Evolutionary conservation across 2,797 vertebrate genomes (phyloP).

Genomic region (Chromis chromis): DNA sequence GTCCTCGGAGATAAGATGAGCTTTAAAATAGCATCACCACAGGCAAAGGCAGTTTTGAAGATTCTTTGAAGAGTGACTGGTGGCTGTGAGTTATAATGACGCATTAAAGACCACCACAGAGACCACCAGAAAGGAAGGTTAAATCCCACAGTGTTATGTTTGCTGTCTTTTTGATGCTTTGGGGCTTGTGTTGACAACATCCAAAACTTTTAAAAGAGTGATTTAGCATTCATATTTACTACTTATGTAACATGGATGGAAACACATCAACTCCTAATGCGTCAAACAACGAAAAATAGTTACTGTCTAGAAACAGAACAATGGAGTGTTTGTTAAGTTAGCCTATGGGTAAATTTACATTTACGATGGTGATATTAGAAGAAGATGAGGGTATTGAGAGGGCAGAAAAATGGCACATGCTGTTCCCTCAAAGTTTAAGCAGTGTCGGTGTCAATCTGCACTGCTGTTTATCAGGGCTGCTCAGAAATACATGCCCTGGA

Average conservation of each 20-base stretch:
- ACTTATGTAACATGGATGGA: neutral
- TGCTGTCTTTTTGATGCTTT: neutral
- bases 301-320: no score
- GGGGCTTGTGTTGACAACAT: conserved; percentile 14
- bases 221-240: neutral
- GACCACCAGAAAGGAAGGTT: conserved; percentile 20
- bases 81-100: conserved; percentile 54
- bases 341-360: no score
- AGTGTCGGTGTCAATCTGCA: no score
- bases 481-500: no score
- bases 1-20: conserved; percentile 46
- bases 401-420: no score
- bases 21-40: conserved; percentile 57
- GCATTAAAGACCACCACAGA: conserved; percentile 44
- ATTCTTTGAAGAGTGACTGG: conserved; percentile 57
- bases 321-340: no score
- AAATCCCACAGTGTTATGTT: conserved; percentile 35
- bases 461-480: no score
- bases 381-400: no score
- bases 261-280: neutral
- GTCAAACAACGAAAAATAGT: no score
- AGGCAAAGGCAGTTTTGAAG: conserved; percentile 43
- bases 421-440: no score
- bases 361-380: no score
- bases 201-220: conserved; percentile 24